Conservation (phyloP, 2,797 vertebrate species). For the Pygocentrus nattereri region DNA sequence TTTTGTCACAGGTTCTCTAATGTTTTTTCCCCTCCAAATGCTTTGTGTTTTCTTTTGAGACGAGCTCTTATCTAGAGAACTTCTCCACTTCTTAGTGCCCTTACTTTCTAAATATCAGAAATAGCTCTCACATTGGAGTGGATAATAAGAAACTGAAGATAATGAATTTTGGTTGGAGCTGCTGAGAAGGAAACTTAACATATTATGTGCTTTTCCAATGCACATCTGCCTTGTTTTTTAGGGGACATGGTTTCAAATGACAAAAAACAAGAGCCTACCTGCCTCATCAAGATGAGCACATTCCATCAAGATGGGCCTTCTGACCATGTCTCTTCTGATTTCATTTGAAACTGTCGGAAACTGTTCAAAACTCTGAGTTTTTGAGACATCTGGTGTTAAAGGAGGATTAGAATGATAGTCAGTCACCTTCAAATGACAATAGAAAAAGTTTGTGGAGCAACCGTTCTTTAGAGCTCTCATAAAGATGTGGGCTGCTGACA, state of each 20-base stretch:
- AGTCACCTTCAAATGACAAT: slow-evolving; percentile 34
- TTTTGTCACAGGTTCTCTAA: slow-evolving; percentile 1
- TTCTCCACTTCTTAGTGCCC: slow-evolving; percentile 69
- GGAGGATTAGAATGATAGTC: not conserved
- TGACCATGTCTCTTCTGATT: not conserved
- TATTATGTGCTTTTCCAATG: slow-evolving; percentile 12
- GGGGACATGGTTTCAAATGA: not conserved
- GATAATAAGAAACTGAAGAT: slow-evolving; percentile 7
- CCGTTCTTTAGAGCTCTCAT: slow-evolving; percentile 15
- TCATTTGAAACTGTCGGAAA: not conserved
- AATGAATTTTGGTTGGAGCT: not conserved
- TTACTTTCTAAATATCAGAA: slow-evolving; percentile 36
- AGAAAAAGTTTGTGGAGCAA: slow-evolving; percentile 16
- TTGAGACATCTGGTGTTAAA: not conserved
- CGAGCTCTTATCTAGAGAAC: slow-evolving; percentile 55
- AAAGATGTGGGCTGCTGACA: slow-evolving; percentile 47
- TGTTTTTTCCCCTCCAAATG: slow-evolving; percentile 29
- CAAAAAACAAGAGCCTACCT: not conserved
- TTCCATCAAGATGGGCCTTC: not conserved
- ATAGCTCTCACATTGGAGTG: not conserved
- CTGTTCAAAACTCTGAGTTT: not conserved
- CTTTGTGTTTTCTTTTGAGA: slow-evolving; percentile 64
- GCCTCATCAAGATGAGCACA: not conserved
- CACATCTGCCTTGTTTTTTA: not conserved
- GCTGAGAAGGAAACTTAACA: not conserved